Evolutionary conservation across 2,888 invertebrate genomes (phyloP).

Genomic region (Halictus quadricinctus): DNA sequence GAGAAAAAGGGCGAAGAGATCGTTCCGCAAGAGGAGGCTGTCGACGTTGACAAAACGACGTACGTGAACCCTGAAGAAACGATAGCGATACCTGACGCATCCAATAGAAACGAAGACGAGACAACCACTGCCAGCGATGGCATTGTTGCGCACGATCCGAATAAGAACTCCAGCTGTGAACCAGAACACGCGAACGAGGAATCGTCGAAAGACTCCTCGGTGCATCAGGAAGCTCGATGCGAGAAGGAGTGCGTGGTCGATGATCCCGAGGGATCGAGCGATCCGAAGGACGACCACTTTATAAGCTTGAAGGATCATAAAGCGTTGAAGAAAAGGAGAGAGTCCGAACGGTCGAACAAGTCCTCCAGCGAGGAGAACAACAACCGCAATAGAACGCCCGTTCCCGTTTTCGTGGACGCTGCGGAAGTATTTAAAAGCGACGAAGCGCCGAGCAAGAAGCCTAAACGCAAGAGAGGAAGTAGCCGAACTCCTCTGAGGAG

Average conservation of each 20-base stretch:
- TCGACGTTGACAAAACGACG: background rate
- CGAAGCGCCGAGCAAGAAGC: constrained; percentile 29
- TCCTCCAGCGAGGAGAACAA: constrained; percentile 31
- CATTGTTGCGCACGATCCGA: background rate
- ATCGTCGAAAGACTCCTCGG: background rate
- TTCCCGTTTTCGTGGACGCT: constrained; percentile 7
- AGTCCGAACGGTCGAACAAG: constrained; percentile 32
- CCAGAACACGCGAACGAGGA: background rate
- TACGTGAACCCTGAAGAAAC: background rate
- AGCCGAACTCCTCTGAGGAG: constrained; percentile 32
- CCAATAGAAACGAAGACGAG: background rate
- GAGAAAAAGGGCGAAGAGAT: background rate
- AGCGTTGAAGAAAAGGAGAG: constrained; percentile 21
- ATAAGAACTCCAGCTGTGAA: background rate
- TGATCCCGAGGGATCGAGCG: constrained; percentile 2
- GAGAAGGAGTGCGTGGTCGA: background rate
- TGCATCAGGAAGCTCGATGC: background rate
- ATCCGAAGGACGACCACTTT: background rate
- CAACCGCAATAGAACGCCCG: constrained; percentile 4
- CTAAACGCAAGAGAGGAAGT: constrained; percentile 38
- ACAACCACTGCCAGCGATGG: background rate
- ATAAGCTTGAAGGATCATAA: constrained; percentile 18
- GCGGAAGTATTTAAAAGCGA: constrained; percentile 5
- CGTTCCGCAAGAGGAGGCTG: background rate
- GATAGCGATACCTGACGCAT: background rate